A percentile compares a stretch with the other conserved stretches of the same genome.
phyloP scores from a whole-genome alignment of 2,888 invertebrate species.

The Phragmatobia fuliginosa region DNA sequence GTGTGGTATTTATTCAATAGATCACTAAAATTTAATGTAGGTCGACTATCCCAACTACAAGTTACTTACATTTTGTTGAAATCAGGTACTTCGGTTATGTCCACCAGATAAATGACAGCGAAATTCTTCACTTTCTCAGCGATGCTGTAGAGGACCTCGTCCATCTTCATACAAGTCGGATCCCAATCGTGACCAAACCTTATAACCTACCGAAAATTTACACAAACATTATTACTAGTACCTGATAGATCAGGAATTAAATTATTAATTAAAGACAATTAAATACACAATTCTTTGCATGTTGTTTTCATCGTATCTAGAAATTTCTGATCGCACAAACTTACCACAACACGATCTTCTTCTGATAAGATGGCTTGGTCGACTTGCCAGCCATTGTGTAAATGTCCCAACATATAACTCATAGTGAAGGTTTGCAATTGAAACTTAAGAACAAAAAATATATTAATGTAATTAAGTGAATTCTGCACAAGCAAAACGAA shows the following conservation, averaged over 20 bases:
- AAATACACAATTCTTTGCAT: neutral
- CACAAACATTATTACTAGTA: neutral
- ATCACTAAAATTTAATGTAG: too few species aligned
- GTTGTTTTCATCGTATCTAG: too few species aligned
- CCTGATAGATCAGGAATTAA: neutral
- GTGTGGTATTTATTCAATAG: neutral
- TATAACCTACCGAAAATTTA: constrained; percentile 89
- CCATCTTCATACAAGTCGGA: constrained; percentile 99
- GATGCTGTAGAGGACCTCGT: constrained; percentile 98
- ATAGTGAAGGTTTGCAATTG: constrained; percentile 83
- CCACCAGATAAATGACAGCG: constrained; percentile 98
- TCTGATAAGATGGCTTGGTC: constrained; percentile 99
- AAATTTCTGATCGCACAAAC: constrained; percentile 56
- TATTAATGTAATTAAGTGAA: neutral
- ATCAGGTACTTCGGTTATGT: constrained; percentile 99
- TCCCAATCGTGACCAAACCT: constrained; percentile 99
- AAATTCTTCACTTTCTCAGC: constrained; percentile 99
- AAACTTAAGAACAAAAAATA: neutral
- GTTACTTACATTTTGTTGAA: constrained; percentile 98
- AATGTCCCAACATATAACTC: constrained; percentile 99
- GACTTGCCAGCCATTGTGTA: constrained; percentile 99
- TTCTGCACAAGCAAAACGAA: neutral
- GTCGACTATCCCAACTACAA: neutral
- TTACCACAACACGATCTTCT: constrained; percentile 98
- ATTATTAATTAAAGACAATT: neutral